A percentile compares a stretch with the other conserved stretches of the same genome.
Conservation (phyloP, 2,113 vertebrate species). For the Clupea harengus region DNA sequence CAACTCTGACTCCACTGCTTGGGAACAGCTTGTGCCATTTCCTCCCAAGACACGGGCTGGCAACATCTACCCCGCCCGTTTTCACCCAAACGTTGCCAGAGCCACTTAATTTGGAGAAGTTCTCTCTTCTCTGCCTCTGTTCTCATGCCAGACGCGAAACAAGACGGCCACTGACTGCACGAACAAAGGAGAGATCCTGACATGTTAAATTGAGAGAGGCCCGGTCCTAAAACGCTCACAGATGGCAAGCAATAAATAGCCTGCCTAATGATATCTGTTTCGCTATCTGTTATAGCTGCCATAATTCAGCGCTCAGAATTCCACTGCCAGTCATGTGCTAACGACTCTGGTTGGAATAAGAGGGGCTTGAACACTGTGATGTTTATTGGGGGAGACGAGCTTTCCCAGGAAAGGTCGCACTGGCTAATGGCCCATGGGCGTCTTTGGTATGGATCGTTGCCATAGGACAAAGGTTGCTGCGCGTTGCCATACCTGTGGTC, state of each 20-base stretch:
- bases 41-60: background rate
- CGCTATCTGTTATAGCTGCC: slow-evolving; percentile 11
- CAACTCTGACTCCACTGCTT: background rate
- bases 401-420: background rate
- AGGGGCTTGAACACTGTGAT: background rate
- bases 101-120: background rate
- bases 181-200: background rate
- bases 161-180: background rate
- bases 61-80: background rate
- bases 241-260: slow-evolving; percentile 11
- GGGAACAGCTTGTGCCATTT: background rate
- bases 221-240: background rate
- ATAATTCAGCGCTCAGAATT: background rate
- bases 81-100: background rate
- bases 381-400: background rate
- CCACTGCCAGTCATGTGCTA: background rate
- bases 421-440: background rate
- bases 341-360: background rate
- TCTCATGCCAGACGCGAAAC: background rate
- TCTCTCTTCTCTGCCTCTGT: background rate
- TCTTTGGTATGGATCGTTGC: background rate
- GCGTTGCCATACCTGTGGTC: background rate
- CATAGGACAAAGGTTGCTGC: background rate
- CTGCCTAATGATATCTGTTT: background rate
- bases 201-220: slow-evolving; percentile 1